phyloP scores from a whole-genome alignment of 2,888 invertebrate species.

The Dasypogon diadema region DNA sequence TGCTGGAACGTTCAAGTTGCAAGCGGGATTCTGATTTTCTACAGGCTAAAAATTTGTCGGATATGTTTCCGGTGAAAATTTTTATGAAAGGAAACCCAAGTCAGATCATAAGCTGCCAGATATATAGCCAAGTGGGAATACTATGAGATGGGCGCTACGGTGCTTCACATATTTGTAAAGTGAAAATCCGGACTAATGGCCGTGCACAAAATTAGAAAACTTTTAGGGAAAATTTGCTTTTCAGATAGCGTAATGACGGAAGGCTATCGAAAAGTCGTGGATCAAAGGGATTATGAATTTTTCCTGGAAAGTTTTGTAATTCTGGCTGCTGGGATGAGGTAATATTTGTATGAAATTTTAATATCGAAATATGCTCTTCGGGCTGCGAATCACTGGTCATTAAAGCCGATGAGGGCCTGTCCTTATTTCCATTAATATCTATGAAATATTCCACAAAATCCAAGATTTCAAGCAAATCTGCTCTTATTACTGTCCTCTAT shows the following conservation, averaged over 20 bases:
- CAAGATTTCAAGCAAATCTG: too few relatives aligned
- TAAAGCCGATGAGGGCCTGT: too few relatives aligned
- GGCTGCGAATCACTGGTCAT: too few relatives aligned
- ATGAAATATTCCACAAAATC: too few relatives aligned
- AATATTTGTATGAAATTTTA: too few relatives aligned
- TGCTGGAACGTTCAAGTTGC: slow-evolving; percentile 18
- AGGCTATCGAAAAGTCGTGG: slow-evolving; percentile 1
- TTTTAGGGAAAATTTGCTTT: slow-evolving; percentile 22
- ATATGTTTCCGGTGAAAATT: slow-evolving; percentile 41
- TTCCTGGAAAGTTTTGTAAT: neutral
- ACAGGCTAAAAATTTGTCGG: slow-evolving; percentile 45
- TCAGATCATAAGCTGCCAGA: slow-evolving; percentile 33
- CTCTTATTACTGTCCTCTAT: too few relatives aligned
- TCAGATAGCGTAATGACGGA: slow-evolving; percentile 22
- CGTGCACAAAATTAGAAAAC: slow-evolving; percentile 24
- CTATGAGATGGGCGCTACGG: neutral
- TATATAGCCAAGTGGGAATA: neutral
- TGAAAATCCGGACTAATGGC: slow-evolving; percentile 34
- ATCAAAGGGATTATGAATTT: neutral
- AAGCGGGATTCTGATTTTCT: slow-evolving; percentile 32
- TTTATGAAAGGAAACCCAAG: slow-evolving; percentile 44
- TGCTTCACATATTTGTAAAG: slow-evolving; percentile 12
- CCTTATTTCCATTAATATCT: too few relatives aligned
- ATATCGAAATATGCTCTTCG: too few relatives aligned
- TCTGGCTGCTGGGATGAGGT: too few relatives aligned